phyloP scores from a whole-genome alignment of 2,113 vertebrate species.

The Microcebus lehilahytsara region DNA sequence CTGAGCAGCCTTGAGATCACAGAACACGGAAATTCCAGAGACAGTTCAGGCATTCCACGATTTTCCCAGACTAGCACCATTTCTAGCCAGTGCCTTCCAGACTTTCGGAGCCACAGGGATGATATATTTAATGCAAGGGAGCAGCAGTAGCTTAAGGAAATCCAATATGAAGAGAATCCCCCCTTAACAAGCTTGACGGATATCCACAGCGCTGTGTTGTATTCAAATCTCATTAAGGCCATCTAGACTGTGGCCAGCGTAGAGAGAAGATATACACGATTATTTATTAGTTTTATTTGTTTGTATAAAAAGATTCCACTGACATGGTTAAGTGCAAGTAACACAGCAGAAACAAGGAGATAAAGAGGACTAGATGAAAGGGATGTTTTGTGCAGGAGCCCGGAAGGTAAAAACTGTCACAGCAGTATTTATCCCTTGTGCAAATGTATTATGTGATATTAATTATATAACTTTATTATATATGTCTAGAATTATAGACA shows the following conservation, averaged over 20 bases:
- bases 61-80: background rate
- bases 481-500: background rate
- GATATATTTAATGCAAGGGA: background rate
- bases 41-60: background rate
- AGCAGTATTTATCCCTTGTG: background rate
- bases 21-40: background rate
- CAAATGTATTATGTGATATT: background rate
- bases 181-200: background rate
- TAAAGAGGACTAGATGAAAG: background rate
- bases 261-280: background rate
- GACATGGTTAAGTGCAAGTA: slow-evolving; percentile 50
- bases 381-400: background rate
- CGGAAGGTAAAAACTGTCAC: background rate
- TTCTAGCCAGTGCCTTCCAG: background rate
- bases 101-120: background rate
- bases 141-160: background rate
- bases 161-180: background rate
- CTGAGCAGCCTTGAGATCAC: background rate
- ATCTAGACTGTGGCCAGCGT: background rate
- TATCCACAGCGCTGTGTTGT: background rate
- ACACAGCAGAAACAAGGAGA: background rate
- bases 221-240: slow-evolving; percentile 49
- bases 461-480: background rate
- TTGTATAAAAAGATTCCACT: slow-evolving; percentile 41
- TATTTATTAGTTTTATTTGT: slow-evolving; percentile 51